Evolutionary conservation across 2,888 invertebrate species (phyloP).

Genomic region (Leptopilina myrica): DNA sequence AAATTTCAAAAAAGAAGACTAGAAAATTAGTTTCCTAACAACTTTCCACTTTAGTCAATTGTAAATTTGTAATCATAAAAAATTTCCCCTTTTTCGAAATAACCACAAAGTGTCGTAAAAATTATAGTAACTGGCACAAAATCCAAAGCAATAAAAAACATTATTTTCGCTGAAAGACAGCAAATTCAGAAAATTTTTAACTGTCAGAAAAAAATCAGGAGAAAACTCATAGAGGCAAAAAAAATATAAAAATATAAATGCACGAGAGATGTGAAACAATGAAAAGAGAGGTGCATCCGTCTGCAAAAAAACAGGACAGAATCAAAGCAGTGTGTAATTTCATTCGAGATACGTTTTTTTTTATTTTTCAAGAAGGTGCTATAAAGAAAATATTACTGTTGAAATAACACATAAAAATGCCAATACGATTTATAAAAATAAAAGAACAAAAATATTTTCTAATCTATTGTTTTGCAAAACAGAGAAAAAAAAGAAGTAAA

Average conservation of each 20-base stretch:
- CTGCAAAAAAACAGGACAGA: constrained; percentile 9
- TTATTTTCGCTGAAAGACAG: background rate
- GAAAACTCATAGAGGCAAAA: background rate
- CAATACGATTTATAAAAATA: background rate
- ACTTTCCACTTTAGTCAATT: too few relatives aligned
- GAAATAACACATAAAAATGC: constrained; percentile 1
- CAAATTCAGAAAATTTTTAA: constrained; percentile 8
- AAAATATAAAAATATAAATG: background rate
- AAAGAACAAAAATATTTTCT: background rate
- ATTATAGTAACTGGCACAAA: too few relatives aligned
- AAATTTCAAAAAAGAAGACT: too few relatives aligned
- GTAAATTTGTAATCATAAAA: too few relatives aligned
- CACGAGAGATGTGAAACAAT: background rate
- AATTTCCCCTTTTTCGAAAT: too few relatives aligned
- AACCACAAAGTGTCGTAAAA: too few relatives aligned
- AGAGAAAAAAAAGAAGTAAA: too few relatives aligned
- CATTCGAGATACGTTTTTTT: background rate
- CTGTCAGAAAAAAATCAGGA: background rate
- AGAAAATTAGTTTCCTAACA: too few relatives aligned
- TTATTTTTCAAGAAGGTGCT: background rate
- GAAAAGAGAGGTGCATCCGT: constrained; percentile 12
- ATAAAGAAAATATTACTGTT: background rate
- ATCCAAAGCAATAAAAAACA: background rate
- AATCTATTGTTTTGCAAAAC: background rate
- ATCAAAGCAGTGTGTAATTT: background rate